phyloP scores from a whole-genome alignment of 35 echinoderm and acorn worm genomes.

The Ophiothrix spiculata region DNA sequence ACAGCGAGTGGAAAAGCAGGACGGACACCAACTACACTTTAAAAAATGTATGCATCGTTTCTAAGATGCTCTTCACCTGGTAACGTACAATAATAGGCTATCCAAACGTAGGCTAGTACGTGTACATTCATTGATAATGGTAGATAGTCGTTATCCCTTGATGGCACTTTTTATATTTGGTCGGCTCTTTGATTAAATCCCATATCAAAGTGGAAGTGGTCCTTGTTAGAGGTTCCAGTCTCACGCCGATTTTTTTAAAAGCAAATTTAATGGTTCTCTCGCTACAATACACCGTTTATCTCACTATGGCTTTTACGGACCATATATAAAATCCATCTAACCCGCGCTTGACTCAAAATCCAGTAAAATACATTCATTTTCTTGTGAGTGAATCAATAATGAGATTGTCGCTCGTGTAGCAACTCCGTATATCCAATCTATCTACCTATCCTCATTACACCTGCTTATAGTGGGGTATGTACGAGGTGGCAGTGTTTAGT shows the following conservation, averaged over 20 bases:
- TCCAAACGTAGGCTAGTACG: not conserved
- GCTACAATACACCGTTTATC: not conserved
- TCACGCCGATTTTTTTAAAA: no score
- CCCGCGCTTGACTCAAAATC: conserved; percentile 1
- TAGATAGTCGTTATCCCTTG: not conserved
- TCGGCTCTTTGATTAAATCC: not conserved
- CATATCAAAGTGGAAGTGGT: not conserved
- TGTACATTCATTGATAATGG: not conserved
- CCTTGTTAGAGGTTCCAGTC: no score
- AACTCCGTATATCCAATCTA: not conserved
- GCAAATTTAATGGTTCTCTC: no score
- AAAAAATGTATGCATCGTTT: not conserved
- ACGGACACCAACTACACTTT: not conserved
- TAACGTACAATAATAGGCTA: not conserved
- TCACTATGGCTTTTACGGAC: not conserved
- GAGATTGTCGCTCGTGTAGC: not conserved
- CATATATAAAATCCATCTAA: not conserved
- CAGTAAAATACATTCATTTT: not conserved
- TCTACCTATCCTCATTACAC: not conserved
- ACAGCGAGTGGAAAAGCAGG: not conserved
- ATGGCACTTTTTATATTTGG: not conserved
- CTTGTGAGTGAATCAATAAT: conserved; percentile 5
- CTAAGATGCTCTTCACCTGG: not conserved
- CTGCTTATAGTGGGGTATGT: not conserved
- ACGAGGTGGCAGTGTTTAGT: not conserved